A percentile compares a stretch with the other conserved stretches of the same genome.
phyloP scores from a whole-genome alignment of 2,113 vertebrate genomes.

The Tetrao urogallus region DNA sequence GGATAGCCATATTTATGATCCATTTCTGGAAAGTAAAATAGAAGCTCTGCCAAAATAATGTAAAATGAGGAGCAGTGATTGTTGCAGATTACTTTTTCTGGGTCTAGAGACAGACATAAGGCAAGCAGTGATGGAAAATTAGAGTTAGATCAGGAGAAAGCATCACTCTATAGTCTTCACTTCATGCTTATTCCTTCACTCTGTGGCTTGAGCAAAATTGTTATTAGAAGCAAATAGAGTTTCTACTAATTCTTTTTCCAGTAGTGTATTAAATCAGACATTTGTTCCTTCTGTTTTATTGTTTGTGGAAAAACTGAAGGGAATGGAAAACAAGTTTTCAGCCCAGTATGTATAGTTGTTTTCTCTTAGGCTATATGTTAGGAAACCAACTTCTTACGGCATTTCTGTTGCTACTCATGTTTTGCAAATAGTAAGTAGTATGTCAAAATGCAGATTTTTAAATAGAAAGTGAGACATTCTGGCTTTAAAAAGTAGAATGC shows the following conservation, averaged over 20 bases:
- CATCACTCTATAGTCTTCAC: background rate
- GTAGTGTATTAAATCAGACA: accelerated
- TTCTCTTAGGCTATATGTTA: background rate
- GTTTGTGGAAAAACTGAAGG: background rate
- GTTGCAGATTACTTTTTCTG: background rate
- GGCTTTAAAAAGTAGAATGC: background rate
- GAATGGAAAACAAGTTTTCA: background rate
- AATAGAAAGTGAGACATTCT: background rate
- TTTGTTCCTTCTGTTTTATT: background rate
- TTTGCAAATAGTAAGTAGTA: background rate
- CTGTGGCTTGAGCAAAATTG: background rate
- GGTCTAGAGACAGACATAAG: background rate
- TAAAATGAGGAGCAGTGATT: background rate
- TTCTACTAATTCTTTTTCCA: background rate
- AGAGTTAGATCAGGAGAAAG: background rate
- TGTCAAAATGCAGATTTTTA: background rate
- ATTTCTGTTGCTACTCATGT: background rate
- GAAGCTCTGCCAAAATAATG: background rate
- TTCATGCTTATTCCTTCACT: background rate
- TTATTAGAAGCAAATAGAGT: background rate
- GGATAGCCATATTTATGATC: background rate
- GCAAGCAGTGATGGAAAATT: background rate
- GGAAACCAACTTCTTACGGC: background rate
- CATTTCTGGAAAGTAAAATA: background rate
- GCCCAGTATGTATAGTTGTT: accelerated